Evolutionary conservation across 2,113 vertebrate species (phyloP), one percentile per base, ranked within the genome.

Genomic region (Cavia porcellus): DNA sequence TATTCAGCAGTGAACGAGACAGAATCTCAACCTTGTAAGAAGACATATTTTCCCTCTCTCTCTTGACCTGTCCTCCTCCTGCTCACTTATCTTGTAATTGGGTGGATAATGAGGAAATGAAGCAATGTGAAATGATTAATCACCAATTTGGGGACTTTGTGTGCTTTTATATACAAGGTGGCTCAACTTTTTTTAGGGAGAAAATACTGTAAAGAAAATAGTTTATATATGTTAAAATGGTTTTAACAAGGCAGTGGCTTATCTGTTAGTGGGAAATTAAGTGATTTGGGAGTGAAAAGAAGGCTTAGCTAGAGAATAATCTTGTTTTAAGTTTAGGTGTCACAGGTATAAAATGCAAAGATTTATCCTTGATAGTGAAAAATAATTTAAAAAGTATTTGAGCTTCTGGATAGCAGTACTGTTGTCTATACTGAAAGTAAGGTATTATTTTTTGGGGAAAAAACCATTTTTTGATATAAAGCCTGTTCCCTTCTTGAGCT

Each of bases 81-180:
- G 8, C 74, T 80, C 45, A 83, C 72, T 94, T 92, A 35, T 85
- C 45, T 95, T 30, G 35, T 62, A 92, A 15, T 92, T 89, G 83
- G 81, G 75, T 84, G 50, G 80, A 45, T 89, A 90, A 92, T 77
- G 62, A 97, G 87, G 70, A 90, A 94, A 79, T 81, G 75, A 97
- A 96, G 57, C 75, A 81, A 7, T 68, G 35, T 86, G 75, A 96
- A 89, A 86, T 90, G 68, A 91, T 90, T 82, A 86, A 77, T 91
- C 92, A 87, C 22, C 64, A 50, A 88, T 79, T 87, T 91, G 59
- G 74, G 28, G 72, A 50, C 47, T 59, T 17, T 57, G 12, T 55
- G 64, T 95, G 17, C 22, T 74, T 87, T 96, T 96, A 86, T 45
- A 45, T 93, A 85, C 8, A 84, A 84, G 89, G 59, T 88, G 17